Evolutionary conservation across 2,888 invertebrate species (phyloP), one percentile per base, ranked within the genome.

Genomic region (Drosophila flavopinicola): DNA sequence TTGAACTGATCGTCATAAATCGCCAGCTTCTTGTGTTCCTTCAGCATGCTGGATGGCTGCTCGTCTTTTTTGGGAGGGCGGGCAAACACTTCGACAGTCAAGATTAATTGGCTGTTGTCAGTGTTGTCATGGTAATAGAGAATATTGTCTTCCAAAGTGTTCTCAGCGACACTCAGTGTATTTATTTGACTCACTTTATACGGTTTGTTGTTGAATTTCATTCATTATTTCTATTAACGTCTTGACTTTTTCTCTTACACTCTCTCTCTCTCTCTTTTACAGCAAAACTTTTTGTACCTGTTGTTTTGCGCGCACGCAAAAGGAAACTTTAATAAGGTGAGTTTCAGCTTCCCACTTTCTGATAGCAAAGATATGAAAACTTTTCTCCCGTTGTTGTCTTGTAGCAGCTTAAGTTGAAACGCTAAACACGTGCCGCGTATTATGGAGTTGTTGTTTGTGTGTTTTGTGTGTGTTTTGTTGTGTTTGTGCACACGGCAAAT

Each of bases 1-100:
- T 48, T 83, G 73, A 83, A 79, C 85, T 66, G 84, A 60, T 77
- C 84, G 52, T 76, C 79, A 79, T 85, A 76, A 76, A 83, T 80
- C 65, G 84, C 57, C 9, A 24, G 63, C 44, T 54, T 51, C 49
- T 11, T 11, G n/a, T 24, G 17, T 23, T 27, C 1, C 27, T 33
- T n/a, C 47, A 17, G 39, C 32, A n/a, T n/a, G n/a, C n/a, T n/a
- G n/a, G n/a, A n/a, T n/a, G 39, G 27, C 5, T 20, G 15, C 24
- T 25, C 13, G 5, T 7, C 30, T 24, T 7, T n/a, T 29, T 44
- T 44, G 9, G n/a, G 45, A 29, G 39, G 58, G 32, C 41, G 37
- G 24, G 15, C 15, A 33, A 37, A 45, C 38, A 52, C 70, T 63
- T 75, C 70, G 65, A 71, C 65, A 58, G 65, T 53, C 37, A 54